Base-by-base conservation (phyloP, 2,888 invertebrate genomes). In the Xestia ashworthii region DNA sequence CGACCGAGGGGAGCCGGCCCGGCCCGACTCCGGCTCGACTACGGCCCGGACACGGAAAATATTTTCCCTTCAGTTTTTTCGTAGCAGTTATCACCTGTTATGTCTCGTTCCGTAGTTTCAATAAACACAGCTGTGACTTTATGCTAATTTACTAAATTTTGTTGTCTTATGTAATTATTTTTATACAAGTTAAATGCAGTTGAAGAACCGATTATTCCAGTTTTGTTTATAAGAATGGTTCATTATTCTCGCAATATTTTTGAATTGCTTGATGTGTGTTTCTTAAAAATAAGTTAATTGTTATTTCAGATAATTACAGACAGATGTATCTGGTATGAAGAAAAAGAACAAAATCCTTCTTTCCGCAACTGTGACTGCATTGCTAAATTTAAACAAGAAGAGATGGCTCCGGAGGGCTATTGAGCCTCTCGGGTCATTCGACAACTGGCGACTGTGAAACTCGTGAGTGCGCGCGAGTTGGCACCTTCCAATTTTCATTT, bases 361-460 rank as follows among this genome's bases (percentile, higher is more conserved):
- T 71, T 74, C 71, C 71, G 80, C 81, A 84, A 66, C 48, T 69
- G 60, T 41, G 67, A 66, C 64, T 71, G 81, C 68, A 55, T 66
- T 75, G 78, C 53, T 73, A 71, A 88, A 91, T 84, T 89, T 90
- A 89, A 90, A 90, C 88, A 89, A 90, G 87, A 85, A 89, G 86
- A 87, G 89, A 88, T 86, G 87, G 84, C 83, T 85, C 81, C 84
- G 82, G 87, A 83, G 88, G 89, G 88, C 89, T 84, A 89, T 88
- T 80, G 88, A 88, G 88, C 82, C 74, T n/a, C n/a, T n/a, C n/a
- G n/a, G n/a, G n/a, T n/a, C n/a, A n/a, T n/a, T n/a, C n/a, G n/a
- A n/a, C n/a, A n/a, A n/a, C n/a, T n/a, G n/a, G n/a, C n/a, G n/a
- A n/a, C n/a, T n/a, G n/a, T n/a, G n/a, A n/a, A n/a, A n/a, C n/a